Conservation (phyloP, 2,888 invertebrate species). For the Apocheima hispidaria region DNA sequence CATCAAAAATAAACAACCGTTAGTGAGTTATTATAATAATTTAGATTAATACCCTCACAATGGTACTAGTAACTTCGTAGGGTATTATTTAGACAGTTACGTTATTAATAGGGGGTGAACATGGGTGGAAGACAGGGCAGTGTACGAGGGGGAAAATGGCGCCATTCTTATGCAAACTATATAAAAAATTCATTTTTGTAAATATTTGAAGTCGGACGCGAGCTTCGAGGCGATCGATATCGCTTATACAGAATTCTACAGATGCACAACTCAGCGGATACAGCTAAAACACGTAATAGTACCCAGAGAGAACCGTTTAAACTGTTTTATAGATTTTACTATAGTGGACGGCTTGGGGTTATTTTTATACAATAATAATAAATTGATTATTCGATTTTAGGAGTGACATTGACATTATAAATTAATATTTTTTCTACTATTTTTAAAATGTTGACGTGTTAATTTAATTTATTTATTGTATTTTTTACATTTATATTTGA, state of each 20-base stretch:
- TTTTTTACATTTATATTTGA: no score
- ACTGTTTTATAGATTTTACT: no score
- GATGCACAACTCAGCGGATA: neutral
- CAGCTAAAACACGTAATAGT: no score
- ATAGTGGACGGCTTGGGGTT: no score
- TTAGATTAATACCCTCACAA: slow-evolving; percentile 26
- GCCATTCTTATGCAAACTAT: slow-evolving; percentile 67
- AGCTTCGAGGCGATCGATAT: slow-evolving; percentile 53
- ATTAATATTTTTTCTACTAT: no score
- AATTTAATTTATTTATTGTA: no score
- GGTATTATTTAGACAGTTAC: slow-evolving; percentile 69
- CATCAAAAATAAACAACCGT: slow-evolving; percentile 15
- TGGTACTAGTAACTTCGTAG: slow-evolving; percentile 32
- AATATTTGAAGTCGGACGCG: slow-evolving; percentile 54
- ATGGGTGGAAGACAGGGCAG: slow-evolving; percentile 48
- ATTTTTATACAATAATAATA: no score
- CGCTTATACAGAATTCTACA: slow-evolving; percentile 9
- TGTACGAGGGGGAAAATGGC: slow-evolving; percentile 51
- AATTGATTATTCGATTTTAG: no score
- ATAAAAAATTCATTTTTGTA: slow-evolving; percentile 70
- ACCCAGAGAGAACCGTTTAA: no score
- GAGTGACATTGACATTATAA: no score
- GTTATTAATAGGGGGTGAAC: slow-evolving; percentile 61
- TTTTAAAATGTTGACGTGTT: no score
- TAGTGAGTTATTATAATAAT: slow-evolving; percentile 29